A percentile compares a stretch with the other conserved stretches of the same genome.
Evolutionary conservation across 2,888 invertebrate species (phyloP).

Genomic region (Arge pagana): DNA sequence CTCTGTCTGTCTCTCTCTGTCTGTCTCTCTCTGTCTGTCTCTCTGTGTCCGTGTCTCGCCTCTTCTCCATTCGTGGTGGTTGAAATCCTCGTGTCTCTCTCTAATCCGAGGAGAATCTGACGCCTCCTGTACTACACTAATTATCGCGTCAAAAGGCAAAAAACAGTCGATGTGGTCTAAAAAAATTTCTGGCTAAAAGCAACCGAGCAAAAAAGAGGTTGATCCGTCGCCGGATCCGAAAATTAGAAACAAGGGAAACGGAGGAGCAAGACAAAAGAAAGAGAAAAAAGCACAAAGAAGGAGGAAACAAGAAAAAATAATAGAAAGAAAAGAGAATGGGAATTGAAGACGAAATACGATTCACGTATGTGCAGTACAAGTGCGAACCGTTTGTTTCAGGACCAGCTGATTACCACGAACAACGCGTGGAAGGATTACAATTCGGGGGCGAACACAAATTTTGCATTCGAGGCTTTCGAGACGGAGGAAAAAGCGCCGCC

Average conservation of each 20-base stretch:
- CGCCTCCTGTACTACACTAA: background rate
- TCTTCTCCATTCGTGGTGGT: conserved; percentile 11
- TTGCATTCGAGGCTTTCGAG: conserved; percentile 87
- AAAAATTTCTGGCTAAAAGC: background rate
- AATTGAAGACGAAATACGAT: too few species aligned
- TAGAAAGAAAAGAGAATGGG: too few species aligned
- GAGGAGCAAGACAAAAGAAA: too few species aligned
- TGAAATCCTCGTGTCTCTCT: conserved; percentile 7
- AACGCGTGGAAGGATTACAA: conserved; percentile 91
- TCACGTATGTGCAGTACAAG: too few species aligned
- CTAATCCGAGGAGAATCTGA: too few species aligned
- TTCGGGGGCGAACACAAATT: conserved; percentile 77
- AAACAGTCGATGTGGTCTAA: background rate
- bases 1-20: conserved; percentile 5
- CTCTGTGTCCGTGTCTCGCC: conserved; percentile 17
- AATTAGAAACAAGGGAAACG: too few species aligned
- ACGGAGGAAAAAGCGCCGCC: conserved; percentile 71
- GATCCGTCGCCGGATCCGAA: too few species aligned
- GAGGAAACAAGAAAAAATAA: too few species aligned
- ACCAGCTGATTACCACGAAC: conserved; percentile 75
- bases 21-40: conserved; percentile 15
- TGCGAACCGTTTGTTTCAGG: conserved; percentile 66
- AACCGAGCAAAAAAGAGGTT: background rate
- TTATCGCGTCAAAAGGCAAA: background rate
- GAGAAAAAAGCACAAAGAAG: too few species aligned